These are phyloP conservation scores for Coreoperca whiteheadi DNA, from an alignment of 2,113 vertebrate species.

Conservation along the genomic window DNA sequence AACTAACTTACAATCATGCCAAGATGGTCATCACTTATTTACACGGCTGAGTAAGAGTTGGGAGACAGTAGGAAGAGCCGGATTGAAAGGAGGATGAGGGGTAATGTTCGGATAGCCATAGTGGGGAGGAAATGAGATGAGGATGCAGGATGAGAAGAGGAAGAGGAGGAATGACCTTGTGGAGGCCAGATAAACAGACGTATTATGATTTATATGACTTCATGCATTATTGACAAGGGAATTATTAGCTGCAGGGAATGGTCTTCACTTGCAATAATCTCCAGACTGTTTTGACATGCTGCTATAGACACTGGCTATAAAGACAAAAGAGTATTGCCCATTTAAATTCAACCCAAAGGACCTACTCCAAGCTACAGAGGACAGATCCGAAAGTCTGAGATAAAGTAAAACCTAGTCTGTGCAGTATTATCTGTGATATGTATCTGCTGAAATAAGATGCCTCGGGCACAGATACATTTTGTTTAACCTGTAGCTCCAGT, in stretches of 20 bases:
- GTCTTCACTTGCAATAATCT: constrained; percentile 60
- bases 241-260: constrained; percentile 63
- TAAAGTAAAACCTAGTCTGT: constrained; percentile 28
- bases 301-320: constrained; percentile 36
- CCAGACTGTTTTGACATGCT: constrained; percentile 52
- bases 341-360: constrained; percentile 55
- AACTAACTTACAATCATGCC: constrained; percentile 60
- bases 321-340: constrained; percentile 44
- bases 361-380: constrained; percentile 35
- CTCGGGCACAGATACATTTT: not conserved
- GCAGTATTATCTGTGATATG: constrained; percentile 44
- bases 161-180: constrained; percentile 56
- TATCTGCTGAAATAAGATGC: constrained; percentile 24
- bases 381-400: constrained; percentile 38
- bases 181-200: constrained; percentile 54
- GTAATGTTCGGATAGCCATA: constrained; percentile 40
- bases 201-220: constrained; percentile 69
- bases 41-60: constrained; percentile 47
- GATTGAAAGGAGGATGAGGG: constrained; percentile 46
- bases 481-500: constrained; percentile 28
- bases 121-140: constrained; percentile 44
- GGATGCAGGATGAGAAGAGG: constrained; percentile 37
- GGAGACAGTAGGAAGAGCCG: constrained; percentile 29
- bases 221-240: constrained; percentile 77
- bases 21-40: constrained; percentile 75